phyloP scores from a whole-genome alignment of 1,140 invertebrate genomes.

The Pinna nobilis region DNA sequence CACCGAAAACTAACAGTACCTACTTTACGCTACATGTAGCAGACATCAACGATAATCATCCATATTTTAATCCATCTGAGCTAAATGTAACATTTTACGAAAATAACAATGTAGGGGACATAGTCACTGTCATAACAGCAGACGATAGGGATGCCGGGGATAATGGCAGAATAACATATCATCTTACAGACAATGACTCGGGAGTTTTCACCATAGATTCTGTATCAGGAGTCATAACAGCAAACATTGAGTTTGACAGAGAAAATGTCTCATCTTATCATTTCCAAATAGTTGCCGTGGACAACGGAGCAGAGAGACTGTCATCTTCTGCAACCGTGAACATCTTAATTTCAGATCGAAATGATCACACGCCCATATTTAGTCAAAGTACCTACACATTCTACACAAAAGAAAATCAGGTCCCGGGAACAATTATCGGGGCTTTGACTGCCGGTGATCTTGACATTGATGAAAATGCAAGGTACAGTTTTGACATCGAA shows the following conservation, averaged over 20 bases:
- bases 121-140: slow-evolving; percentile 81
- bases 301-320: slow-evolving; percentile 21
- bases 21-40: slow-evolving; percentile 83
- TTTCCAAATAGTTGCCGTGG: slow-evolving; percentile 22
- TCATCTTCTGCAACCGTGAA: slow-evolving; percentile 27
- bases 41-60: slow-evolving; percentile 96
- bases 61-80: slow-evolving; percentile 82
- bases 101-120: slow-evolving; percentile 82
- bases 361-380: slow-evolving; percentile 45
- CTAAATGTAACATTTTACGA: slow-evolving; percentile 78
- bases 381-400: slow-evolving; percentile 80
- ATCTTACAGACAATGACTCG: slow-evolving; percentile 30
- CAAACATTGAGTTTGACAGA: slow-evolving; percentile 43
- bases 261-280: slow-evolving; percentile 3
- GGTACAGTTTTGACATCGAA: slow-evolving; percentile 82
- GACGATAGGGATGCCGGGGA: slow-evolving; percentile 86
- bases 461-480: slow-evolving; percentile 85
- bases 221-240: slow-evolving; percentile 55
- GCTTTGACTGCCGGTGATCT: slow-evolving; percentile 86
- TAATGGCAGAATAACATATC: slow-evolving; percentile 78
- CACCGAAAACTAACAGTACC: slow-evolving; percentile 79
- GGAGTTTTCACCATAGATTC: slow-evolving; percentile 55
- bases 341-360: slow-evolving; percentile 27
- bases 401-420: slow-evolving; percentile 83
- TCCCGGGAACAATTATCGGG: slow-evolving; percentile 83